These are phyloP conservation scores for Glossophaga mutica DNA, from an alignment of 2,797 vertebrate genomes.

Conservation along the genomic window DNA sequence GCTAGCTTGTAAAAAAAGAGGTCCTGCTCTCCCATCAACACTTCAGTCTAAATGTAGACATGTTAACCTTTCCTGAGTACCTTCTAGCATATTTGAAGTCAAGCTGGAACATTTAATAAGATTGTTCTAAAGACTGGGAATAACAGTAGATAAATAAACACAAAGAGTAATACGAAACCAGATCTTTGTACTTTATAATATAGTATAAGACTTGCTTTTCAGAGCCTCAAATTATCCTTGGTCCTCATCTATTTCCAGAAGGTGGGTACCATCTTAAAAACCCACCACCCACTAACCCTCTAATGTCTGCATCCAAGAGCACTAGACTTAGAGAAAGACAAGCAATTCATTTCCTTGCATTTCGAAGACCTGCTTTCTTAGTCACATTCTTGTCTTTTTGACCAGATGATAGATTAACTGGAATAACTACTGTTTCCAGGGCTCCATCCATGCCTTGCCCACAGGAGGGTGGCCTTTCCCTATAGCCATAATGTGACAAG, in stretches of 20 bases:
- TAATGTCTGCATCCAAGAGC: background rate
- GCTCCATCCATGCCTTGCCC: background rate
- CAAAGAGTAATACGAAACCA: background rate
- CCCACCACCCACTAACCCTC: background rate
- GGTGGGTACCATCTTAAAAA: background rate
- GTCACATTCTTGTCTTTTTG: background rate
- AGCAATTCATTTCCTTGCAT: background rate
- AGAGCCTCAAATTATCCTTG: background rate
- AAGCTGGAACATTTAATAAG: background rate
- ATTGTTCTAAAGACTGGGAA: background rate
- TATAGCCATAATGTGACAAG: background rate
- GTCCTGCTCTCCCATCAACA: background rate
- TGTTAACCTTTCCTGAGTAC: conserved; percentile 1
- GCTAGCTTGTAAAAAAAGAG: background rate
- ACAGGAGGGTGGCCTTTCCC: background rate
- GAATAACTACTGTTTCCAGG: conserved; percentile 19
- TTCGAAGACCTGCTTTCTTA: background rate
- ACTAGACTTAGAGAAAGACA: background rate
- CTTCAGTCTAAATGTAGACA: conserved; percentile 6
- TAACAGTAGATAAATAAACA: conserved; percentile 23
- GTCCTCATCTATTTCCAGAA: background rate
- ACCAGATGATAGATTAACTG: conserved; percentile 3
- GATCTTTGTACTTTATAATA: background rate
- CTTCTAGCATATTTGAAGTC: background rate
- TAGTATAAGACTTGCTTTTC: background rate